phyloP scores from a whole-genome alignment of 2,888 invertebrate species.

The Brachylomia viminalis region DNA sequence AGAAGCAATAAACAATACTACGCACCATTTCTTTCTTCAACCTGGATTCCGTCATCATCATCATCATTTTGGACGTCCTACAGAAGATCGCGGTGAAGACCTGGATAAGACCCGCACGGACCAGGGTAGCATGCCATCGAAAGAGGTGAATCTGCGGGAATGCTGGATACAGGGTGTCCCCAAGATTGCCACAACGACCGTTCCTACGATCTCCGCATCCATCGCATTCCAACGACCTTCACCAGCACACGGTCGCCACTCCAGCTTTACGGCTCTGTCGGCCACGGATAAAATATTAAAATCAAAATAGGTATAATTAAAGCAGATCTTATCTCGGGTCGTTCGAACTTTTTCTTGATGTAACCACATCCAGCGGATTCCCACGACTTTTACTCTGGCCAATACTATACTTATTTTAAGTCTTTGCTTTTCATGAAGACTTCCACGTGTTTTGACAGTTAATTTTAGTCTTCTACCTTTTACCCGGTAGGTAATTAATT shows the following conservation, averaged over 20 bases:
- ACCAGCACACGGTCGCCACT: too few relatives aligned
- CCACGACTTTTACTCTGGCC: background rate
- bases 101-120: background rate
- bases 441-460: accelerated
- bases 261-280: too few relatives aligned
- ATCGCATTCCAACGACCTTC: too few relatives aligned
- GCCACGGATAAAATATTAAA: background rate
- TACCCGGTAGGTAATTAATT: background rate
- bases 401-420: too few relatives aligned
- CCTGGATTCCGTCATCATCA: too few relatives aligned
- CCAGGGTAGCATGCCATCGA: background rate
- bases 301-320: background rate
- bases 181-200: background rate
- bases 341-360: background rate
- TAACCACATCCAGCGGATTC: background rate
- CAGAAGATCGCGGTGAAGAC: background rate
- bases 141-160: background rate
- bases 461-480: background rate
- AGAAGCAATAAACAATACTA: background rate
- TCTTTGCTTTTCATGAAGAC: background rate
- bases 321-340: background rate
- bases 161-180: background rate
- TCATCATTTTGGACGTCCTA: background rate
- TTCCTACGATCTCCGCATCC: too few relatives aligned
- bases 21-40: background rate